These are phyloP conservation scores for Ptychodera flava DNA, from an alignment of 35 echinoderm and acorn worm genomes.

Conservation along the genomic window DNA sequence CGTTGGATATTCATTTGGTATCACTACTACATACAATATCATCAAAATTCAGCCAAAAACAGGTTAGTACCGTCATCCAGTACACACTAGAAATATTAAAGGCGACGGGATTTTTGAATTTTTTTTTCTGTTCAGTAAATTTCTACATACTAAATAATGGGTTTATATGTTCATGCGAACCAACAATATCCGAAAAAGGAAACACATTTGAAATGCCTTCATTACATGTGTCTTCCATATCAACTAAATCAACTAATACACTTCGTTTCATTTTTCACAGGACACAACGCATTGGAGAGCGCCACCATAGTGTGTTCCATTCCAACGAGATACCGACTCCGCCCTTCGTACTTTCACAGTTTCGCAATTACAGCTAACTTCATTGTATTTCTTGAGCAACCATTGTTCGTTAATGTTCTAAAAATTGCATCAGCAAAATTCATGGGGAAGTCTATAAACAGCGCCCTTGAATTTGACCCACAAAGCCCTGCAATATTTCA, in stretches of 20 bases:
- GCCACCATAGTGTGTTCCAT: slow-evolving; percentile 83
- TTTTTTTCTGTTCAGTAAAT: no score
- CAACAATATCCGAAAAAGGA: no score
- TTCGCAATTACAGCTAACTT: slow-evolving; percentile 99
- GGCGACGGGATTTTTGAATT: no score
- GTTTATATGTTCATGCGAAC: no score
- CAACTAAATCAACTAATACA: no score
- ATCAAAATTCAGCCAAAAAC: slow-evolving; percentile 41
- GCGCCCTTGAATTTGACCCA: slow-evolving; percentile 65
- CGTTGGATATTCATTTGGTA: slow-evolving; percentile 39
- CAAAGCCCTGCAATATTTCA: slow-evolving; percentile 81
- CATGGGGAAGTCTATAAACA: slow-evolving; percentile 44
- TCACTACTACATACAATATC: slow-evolving; percentile 37
- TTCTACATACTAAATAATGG: no score
- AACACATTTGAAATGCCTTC: no score
- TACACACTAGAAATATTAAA: no score
- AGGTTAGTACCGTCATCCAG: no score
- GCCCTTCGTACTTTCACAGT: slow-evolving; percentile 94
- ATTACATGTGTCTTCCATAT: no score
- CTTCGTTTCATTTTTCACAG: no score
- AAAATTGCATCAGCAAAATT: slow-evolving; percentile 71
- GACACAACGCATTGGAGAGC: slow-evolving; percentile 39
- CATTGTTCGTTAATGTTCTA: slow-evolving; percentile 71
- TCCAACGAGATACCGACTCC: slow-evolving; percentile 60
- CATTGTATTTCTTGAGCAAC: slow-evolving; percentile 95